A percentile compares a stretch with the other conserved stretches of the same genome.
phyloP scores from a whole-genome alignment of 2,888 invertebrate genomes.

The Drosophila flavopinicola region DNA sequence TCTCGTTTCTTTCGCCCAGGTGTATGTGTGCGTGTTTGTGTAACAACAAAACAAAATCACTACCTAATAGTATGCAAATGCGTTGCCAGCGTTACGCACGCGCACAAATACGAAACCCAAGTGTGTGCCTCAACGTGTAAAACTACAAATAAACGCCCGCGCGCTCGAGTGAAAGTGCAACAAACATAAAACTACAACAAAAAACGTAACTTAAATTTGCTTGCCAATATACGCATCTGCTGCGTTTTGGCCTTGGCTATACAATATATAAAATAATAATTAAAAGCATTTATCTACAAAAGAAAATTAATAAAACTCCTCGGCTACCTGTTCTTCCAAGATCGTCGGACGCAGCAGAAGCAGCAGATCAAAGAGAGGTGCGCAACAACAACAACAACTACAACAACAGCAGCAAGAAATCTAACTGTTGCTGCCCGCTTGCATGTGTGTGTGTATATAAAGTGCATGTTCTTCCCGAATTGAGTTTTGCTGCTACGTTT shows the following conservation, averaged over 20 bases:
- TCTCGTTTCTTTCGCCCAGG: constrained; percentile 26
- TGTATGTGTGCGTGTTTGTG: constrained; percentile 19
- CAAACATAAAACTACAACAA: constrained; percentile 24
- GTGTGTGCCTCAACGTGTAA: constrained; percentile 32
- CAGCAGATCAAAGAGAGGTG: constrained; percentile 24
- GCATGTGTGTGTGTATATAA: constrained; percentile 24
- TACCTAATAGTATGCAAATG: constrained; percentile 45
- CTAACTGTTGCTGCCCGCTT: constrained; percentile 52
- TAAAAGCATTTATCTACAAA: not conserved
- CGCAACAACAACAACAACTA: constrained; percentile 24
- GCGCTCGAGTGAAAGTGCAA: constrained; percentile 52
- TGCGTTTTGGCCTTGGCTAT: constrained; percentile 26
- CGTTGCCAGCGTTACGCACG: constrained; percentile 66
- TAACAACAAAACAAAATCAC: constrained; percentile 46
- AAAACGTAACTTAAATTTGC: constrained; percentile 3
- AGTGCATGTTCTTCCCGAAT: constrained; percentile 34
- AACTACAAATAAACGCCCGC: constrained; percentile 14
- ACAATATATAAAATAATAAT: constrained; percentile 3
- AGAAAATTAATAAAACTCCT: constrained; percentile 9
- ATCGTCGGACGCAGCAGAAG: constrained; percentile 29
- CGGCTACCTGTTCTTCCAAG: constrained; percentile 45
- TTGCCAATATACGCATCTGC: constrained; percentile 7
- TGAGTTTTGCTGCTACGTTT: constrained; percentile 30
- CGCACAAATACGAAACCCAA: constrained; percentile 48
- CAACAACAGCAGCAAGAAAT: constrained; percentile 24